Evolutionary conservation across 2,888 invertebrate species (phyloP).

Genomic region (Oxytorus armatus): DNA sequence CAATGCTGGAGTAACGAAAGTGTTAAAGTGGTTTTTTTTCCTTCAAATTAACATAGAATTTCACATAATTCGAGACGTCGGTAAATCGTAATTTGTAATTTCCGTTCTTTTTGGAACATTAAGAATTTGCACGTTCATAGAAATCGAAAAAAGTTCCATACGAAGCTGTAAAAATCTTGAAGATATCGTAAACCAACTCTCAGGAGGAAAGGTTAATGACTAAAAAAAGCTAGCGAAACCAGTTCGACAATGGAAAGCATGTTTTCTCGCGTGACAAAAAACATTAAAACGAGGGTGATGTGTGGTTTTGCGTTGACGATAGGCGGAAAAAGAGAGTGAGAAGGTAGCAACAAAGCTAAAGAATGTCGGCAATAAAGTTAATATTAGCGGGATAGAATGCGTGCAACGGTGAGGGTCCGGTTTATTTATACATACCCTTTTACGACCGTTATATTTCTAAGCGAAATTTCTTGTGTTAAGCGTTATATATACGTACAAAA

Average conservation of each 20-base stretch:
- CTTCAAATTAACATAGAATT: too few species aligned
- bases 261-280: conserved; percentile 43
- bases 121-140: neutral
- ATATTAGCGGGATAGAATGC: conserved; percentile 64
- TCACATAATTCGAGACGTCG: too few species aligned
- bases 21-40: too few species aligned
- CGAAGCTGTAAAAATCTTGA: neutral
- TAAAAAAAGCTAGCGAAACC: neutral
- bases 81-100: neutral
- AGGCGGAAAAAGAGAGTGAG: neutral
- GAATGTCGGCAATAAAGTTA: conserved; percentile 70
- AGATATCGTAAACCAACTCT: neutral
- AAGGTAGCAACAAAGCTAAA: conserved; percentile 22
- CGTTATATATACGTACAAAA: neutral
- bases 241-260: neutral
- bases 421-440: conserved; percentile 59
- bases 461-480: conserved; percentile 4
- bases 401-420: conserved; percentile 41
- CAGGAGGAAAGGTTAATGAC: neutral
- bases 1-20: too few species aligned
- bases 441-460: conserved; percentile 28
- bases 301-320: conserved; percentile 16
- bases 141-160: neutral
- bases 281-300: neutral
- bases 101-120: neutral